phyloP scores from a whole-genome alignment of 2,797 vertebrate species.

The Coendou prehensilis region DNA sequence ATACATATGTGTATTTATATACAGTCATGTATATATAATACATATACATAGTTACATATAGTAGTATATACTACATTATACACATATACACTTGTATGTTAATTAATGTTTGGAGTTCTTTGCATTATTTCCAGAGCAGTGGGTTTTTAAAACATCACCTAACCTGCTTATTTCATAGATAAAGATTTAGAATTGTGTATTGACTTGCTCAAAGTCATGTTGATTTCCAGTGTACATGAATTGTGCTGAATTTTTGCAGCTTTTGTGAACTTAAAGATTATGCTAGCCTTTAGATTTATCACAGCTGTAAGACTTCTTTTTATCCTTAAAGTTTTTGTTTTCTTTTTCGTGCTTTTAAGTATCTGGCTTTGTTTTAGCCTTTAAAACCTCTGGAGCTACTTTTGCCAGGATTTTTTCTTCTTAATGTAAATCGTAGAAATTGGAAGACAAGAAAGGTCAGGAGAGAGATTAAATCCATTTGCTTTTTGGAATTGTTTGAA shows the following conservation, averaged over 20 bases:
- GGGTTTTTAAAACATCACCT: background rate
- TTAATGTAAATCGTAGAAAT: conserved; percentile 50
- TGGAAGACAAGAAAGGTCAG: background rate
- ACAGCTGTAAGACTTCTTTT: conserved; percentile 27
- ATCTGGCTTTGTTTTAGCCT: background rate
- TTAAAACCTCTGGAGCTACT: conserved; percentile 33
- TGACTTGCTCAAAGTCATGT: conserved; percentile 1
- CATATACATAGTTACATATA: background rate
- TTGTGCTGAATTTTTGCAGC: background rate
- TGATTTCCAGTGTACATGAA: conserved; percentile 44
- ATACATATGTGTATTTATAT: background rate
- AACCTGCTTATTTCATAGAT: conserved; percentile 41
- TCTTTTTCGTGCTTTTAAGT: conserved; percentile 1
- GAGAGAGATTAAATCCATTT: conserved; percentile 23
- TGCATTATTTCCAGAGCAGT: background rate
- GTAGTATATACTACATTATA: background rate
- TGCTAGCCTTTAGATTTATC: conserved; percentile 37
- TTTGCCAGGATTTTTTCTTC: conserved; percentile 12
- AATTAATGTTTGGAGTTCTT: background rate
- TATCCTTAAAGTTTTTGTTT: background rate
- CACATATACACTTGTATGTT: too few relatives aligned
- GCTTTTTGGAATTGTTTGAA: conserved; percentile 46
- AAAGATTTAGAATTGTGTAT: background rate
- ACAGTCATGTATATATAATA: background rate
- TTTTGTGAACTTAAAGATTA: conserved; percentile 48